Evolutionary conservation across 2,888 invertebrate species (phyloP).

Genomic region (Xanthorhoe designata): DNA sequence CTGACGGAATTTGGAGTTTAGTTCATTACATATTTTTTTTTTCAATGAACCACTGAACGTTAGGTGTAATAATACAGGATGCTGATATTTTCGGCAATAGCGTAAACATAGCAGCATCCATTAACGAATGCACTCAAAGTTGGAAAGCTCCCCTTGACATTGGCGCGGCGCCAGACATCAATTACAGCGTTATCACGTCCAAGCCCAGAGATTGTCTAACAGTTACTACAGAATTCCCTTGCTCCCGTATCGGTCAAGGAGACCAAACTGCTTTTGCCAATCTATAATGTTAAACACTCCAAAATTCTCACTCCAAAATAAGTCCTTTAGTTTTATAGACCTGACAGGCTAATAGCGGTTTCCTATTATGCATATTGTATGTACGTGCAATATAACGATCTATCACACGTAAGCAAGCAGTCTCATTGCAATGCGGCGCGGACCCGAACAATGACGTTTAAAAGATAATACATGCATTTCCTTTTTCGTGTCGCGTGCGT

Average conservation of each 20-base stretch:
- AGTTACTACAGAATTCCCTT: constrained; percentile 6
- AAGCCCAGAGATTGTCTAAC: constrained; percentile 3
- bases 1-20: neutral
- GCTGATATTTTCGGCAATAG: neutral
- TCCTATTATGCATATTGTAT: neutral
- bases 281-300: neutral
- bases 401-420: neutral
- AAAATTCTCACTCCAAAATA: neutral
- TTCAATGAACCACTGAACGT: neutral
- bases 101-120: constrained; percentile 17
- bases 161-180: constrained; percentile 28
- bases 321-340: neutral
- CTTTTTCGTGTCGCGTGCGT: constrained; percentile 24
- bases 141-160: constrained; percentile 24
- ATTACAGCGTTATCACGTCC: constrained; percentile 11
- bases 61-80: neutral
- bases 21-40: neutral
- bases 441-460: constrained; percentile 9
- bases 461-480: constrained; percentile 21
- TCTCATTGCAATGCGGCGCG: neutral
- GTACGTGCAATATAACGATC: neutral
- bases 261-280: no score
- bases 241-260: neutral
- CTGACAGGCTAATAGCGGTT: neutral
- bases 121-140: constrained; percentile 19